phyloP scores from a whole-genome alignment of 2,888 invertebrate genomes.

The Phortica magna region DNA sequence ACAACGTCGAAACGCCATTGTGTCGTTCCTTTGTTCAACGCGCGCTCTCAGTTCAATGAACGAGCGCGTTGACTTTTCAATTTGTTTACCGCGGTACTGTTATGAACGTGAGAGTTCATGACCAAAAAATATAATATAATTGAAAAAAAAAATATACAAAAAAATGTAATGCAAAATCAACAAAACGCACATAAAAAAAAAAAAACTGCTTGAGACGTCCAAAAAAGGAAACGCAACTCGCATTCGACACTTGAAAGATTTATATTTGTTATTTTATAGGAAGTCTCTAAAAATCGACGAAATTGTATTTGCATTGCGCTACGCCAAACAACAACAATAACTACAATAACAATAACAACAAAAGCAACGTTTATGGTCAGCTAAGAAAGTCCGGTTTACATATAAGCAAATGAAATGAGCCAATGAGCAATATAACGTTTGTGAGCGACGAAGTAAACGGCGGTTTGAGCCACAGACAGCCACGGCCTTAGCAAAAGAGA shows the following conservation, averaged over 20 bases:
- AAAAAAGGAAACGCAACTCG: conserved; percentile 57
- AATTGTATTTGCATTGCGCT: conserved; percentile 32
- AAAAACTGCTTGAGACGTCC: conserved; percentile 36
- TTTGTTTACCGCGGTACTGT: conserved; percentile 25
- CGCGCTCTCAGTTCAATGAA: conserved; percentile 20
- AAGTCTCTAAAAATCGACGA: conserved; percentile 54
- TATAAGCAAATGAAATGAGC: neutral
- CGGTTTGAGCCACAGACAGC: neutral
- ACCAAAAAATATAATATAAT: neutral
- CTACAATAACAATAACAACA: neutral
- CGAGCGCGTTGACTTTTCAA: conserved; percentile 14
- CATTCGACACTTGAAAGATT: conserved; percentile 53
- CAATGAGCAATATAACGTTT: neutral
- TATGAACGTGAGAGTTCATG: conserved; percentile 10
- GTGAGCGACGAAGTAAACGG: neutral
- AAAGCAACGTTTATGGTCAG: neutral
- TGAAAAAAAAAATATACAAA: neutral
- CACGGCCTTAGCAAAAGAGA: neutral
- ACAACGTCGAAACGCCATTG: neutral
- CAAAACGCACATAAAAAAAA: neutral
- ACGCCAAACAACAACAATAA: neutral
- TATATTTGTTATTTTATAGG: conserved; percentile 56
- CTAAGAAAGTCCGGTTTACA: conserved; percentile 20
- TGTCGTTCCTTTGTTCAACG: conserved; percentile 25
- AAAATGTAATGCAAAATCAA: neutral